Evolutionary conservation across 1,140 invertebrate genomes (phyloP), one percentile per base, ranked within the genome.

Genomic region (Rhysida immarginata): DNA sequence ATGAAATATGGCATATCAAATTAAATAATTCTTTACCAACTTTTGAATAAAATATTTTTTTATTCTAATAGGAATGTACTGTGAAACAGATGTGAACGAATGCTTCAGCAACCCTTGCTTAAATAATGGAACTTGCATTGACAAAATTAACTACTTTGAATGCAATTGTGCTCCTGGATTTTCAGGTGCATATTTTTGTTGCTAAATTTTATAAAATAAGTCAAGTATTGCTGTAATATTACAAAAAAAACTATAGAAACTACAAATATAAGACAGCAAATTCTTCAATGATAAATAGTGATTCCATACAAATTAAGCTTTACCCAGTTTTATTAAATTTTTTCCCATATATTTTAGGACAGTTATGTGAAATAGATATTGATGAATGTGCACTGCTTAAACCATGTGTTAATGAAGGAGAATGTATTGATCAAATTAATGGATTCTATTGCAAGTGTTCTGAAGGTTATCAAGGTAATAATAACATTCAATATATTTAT

Each of bases 391-490:
- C 8, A 23, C 20, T n/a, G 11, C 11, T 16, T 35, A 35, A 46
- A 20, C 49, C 43, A 1, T 77, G 75, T 60, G 64, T 66, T 20
- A 71, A 74, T 57, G 69, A 68, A 8, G 72, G 70, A 13, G 71
- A 64, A 2, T 75, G 72, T 61, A 61, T 65, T 16, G 68, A 35
- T 35, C 29, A 35, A 35, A 35, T 35, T 16, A 35, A 35, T 35
- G 29, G 29, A 5, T 35, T 35, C 16, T 35, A 8, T 8, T 35
- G 29, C 29, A 35, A 35, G 16, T 35, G 29, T 35, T 16, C 29
- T 8, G 16, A 8, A 8, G 29, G 29, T 8, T 35, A 35, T 35
- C 29, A 35, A 35, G 29, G 29, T 35, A 35, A 35, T 5, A 16
- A 8, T 35, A 35, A 35, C 5, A 35, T 8, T 8, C 29, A n/a